Evolutionary conservation across 1,140 invertebrate genomes (phyloP), one percentile per base, ranked within the genome.

Genomic region (Ceratina japonica): DNA sequence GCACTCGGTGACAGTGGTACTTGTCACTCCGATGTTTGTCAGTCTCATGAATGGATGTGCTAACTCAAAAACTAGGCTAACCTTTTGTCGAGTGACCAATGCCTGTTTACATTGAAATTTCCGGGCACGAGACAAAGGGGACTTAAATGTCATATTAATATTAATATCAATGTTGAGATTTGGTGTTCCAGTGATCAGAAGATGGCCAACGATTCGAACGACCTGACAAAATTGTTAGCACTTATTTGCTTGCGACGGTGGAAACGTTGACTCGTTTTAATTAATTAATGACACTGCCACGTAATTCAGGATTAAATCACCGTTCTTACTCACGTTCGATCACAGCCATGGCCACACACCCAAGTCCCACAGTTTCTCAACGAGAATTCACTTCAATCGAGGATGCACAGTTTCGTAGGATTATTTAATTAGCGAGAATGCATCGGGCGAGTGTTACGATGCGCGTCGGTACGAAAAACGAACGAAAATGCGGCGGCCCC

Each of bases 401-500:
- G 5, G 10, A 7, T 10, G 37, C 37, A 44, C 37, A 44, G 37
- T 7, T 44, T 44, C 10, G 37, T 44, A 44, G 10, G 27, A 31
- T 31, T 31, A 31, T 31, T 31, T 31, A 56, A 7, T 13, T 18
- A 18, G 49, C 24, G 61, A 54, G 61, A 18, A 31, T n/a, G 31
- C 15, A 44, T 4, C 20, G 16, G 3, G 13, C 2, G 4, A 13
- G 22, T 15, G 22, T 24, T 31, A 5, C 62, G 73, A 75, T 52
- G 51, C 16, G 49, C 58, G 66, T 63, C 8, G 58, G 58, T 62
- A 20, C 62, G 71, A 66, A 80, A 85, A 85, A 79, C 72, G 56
- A 69, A 86, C 86, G 80, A 86, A 87, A 87, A 87, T 87, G 79
- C 63, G 61, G 51, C 22, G 65, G 66, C 5, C n/a, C 58, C 75